A percentile compares a stretch with the other conserved stretches of the same genome.
phyloP scores from a whole-genome alignment of 2,113 vertebrate genomes.

The Montifringilla adamsi region DNA sequence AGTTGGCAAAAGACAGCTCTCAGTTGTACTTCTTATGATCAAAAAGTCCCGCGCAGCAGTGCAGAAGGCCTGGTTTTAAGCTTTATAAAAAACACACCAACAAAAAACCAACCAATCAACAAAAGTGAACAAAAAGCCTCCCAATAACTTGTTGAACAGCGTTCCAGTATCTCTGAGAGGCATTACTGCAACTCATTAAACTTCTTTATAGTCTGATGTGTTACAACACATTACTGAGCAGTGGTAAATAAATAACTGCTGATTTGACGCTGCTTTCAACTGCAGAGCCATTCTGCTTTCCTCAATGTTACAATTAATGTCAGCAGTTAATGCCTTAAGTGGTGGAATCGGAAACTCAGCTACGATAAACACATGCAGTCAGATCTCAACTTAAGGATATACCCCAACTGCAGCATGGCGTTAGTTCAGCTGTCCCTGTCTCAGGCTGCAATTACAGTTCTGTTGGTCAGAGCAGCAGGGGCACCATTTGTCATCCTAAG shows the following conservation, averaged over 20 bases:
- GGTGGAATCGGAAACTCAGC: not conserved
- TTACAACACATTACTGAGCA: conserved; percentile 21
- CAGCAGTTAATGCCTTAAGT: conserved; percentile 31
- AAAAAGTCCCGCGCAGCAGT: not conserved
- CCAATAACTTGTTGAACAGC: not conserved
- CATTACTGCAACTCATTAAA: conserved; percentile 30
- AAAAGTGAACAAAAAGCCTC: not conserved
- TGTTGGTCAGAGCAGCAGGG: conserved; percentile 50
- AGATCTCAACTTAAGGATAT: not conserved
- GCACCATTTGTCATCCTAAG: conserved; percentile 57
- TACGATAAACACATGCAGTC: conserved; percentile 13
- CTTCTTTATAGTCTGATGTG: not conserved
- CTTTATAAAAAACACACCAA: not conserved
- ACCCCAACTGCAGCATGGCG: not conserved
- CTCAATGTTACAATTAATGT: conserved; percentile 41
- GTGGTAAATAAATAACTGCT: conserved; percentile 49
- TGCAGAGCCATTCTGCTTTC: conserved; percentile 29
- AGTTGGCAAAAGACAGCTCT: not conserved
- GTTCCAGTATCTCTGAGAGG: not conserved
- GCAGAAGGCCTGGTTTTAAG: not conserved
- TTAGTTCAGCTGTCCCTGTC: conserved; percentile 2
- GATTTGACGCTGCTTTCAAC: conserved; percentile 42
- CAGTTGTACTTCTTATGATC: not conserved
- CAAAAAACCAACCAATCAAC: not conserved
- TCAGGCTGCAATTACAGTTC: conserved; percentile 44